Conservation (phyloP, 2,888 invertebrate species). For the Eudasyphora cyanicolor region DNA sequence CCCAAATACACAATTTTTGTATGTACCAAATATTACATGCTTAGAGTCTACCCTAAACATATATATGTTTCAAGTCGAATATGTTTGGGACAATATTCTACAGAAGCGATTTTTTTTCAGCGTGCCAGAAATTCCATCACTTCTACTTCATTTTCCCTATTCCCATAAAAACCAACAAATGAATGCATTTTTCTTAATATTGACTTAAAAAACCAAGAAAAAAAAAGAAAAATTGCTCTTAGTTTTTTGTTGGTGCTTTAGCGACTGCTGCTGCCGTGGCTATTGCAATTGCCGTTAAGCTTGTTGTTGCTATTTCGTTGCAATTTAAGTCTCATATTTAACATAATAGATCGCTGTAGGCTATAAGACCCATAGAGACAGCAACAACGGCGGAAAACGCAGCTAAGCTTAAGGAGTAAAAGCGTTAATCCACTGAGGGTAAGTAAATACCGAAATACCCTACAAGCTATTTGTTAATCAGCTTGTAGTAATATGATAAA, state of each 20-base stretch:
- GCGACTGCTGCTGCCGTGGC: neutral
- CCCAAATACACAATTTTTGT: too few relatives aligned
- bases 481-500: too few relatives aligned
- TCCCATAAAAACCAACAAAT: conserved; percentile 19
- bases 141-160: neutral
- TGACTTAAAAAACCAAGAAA: conserved; percentile 51
- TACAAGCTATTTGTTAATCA: too few relatives aligned
- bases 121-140: neutral
- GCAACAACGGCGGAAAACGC: neutral
- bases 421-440: neutral
- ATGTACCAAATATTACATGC: too few relatives aligned
- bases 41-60: too few relatives aligned
- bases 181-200: conserved; percentile 17
- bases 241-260: neutral
- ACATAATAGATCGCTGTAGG: conserved; percentile 57
- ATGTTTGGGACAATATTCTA: too few relatives aligned
- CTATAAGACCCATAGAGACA: neutral
- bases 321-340: conserved; percentile 34
- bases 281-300: neutral
- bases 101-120: too few relatives aligned
- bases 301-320: conserved; percentile 2
- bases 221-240: neutral
- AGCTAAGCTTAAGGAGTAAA: neutral
- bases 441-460: neutral
- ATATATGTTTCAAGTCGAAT: too few relatives aligned